These are phyloP conservation scores for Drosophila tsacasi DNA, from an alignment of 1,140 invertebrate species.

Conservation along the genomic window DNA sequence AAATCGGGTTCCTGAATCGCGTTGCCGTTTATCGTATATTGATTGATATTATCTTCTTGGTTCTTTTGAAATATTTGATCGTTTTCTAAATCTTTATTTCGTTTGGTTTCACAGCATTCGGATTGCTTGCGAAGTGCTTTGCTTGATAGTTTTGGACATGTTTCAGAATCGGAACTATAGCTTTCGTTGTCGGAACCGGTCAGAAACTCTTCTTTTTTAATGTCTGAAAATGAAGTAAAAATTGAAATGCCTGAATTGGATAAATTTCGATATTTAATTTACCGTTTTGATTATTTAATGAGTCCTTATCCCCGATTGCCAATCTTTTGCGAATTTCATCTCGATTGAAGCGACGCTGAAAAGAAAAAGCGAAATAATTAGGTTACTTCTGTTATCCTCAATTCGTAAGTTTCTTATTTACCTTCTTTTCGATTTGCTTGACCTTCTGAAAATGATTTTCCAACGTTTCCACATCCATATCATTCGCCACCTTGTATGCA, in stretches of 20 bases:
- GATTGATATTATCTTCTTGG: constrained; percentile 24
- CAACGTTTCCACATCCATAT: constrained; percentile 41
- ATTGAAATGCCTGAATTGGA: background rate
- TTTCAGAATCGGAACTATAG: constrained; percentile 89
- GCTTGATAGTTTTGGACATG: constrained; percentile 73
- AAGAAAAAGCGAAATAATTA: no score
- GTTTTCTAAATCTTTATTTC: constrained; percentile 29
- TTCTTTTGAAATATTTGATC: constrained; percentile 37
- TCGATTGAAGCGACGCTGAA: constrained; percentile 35
- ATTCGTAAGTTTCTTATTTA: background rate
- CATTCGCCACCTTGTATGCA: constrained; percentile 41
- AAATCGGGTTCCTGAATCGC: constrained; percentile 1
- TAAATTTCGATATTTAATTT: background rate
- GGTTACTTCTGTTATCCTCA: background rate
- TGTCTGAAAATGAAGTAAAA: constrained; percentile 89
- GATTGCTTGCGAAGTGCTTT: constrained; percentile 27
- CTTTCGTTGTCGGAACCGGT: constrained; percentile 91
- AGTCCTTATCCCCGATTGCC: constrained; percentile 27
- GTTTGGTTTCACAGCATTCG: constrained; percentile 15
- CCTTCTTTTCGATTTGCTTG: constrained; percentile 43
- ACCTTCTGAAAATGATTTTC: constrained; percentile 40
- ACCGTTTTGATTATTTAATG: constrained; percentile 28
- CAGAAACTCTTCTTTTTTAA: constrained; percentile 94
- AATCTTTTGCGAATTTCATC: constrained; percentile 43
- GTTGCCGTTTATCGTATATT: constrained; percentile 23